Evolutionary conservation across 1,140 invertebrate species (phyloP), one percentile per base, ranked within the genome.

Genomic region (Drosophila busckii): DNA sequence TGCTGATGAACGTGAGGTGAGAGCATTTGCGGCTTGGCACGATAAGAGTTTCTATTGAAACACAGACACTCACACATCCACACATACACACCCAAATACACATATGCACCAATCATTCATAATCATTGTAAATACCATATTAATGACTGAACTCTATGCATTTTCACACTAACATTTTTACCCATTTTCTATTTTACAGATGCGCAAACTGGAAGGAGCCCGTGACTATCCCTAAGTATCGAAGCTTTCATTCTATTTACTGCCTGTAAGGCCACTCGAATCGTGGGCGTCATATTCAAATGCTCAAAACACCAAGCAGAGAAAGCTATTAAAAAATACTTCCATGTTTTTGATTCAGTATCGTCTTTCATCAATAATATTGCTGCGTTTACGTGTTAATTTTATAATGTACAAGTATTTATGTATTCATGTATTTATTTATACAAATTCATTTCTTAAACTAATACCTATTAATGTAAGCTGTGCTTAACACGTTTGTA

Each of bases 1-100:
- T 50, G 85, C 85, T 62, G 84, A 85, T 31, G 85, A 87, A 67
- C 85, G 84, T 55, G 85, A 87, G 85, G 85, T 87, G 78, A 86
- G 85, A 85, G 61, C 69, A 25, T 54, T 78, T 80, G 63, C 56
- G 41, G 73, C 73, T 55, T 86, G 73, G 84, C 78, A 78, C 45
- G 65, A 84, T 59, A 68, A 80, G 45, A 68, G 65, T 58, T 85
- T 85, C 52, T 85, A 70, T 50, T 85, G 63, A 82, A 45, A 46
- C 29, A 26, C 29, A 31, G 22, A 55, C 26, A 56, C 20, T 40
- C 15, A 48, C 48, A 31, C 42, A 37, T 31, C 44, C 25, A 34
- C 44, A 23, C 32, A 12, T 15, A 34, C 16, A 32, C 25, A 49
- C 26, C 55, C 23, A 29, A 15, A 59, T 26, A 52, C 53, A 46